phyloP scores from a whole-genome alignment of 2,888 invertebrate species.

The Keiferia lycopersicella region DNA sequence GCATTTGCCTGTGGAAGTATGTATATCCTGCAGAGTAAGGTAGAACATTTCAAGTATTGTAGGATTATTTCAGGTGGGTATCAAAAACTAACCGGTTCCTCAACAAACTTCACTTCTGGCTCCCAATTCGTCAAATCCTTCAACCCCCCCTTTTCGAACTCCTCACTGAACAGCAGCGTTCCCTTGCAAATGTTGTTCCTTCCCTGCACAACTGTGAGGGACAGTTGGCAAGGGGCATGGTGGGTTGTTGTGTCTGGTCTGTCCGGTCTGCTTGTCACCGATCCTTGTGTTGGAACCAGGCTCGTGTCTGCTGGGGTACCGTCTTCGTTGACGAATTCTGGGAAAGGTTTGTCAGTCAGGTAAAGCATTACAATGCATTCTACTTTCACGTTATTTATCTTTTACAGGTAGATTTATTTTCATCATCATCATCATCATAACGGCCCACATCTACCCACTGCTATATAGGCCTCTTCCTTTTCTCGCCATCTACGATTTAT shows the following conservation, averaged over 20 bases:
- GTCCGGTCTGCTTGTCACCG: conserved; percentile 6
- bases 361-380: too few species aligned
- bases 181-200: conserved; percentile 68
- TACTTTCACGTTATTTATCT: too few species aligned
- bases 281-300: conserved; percentile 21
- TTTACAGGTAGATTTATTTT: too few species aligned
- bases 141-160: conserved; percentile 68
- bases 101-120: conserved; percentile 78
- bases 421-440: too few species aligned
- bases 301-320: conserved; percentile 49
- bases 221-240: conserved; percentile 44
- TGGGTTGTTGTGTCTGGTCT: conserved; percentile 30
- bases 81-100: conserved; percentile 83
- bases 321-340: conserved; percentile 64
- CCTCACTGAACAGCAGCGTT: conserved; percentile 82
- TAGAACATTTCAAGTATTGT: too few species aligned
- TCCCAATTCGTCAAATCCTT: conserved; percentile 70
- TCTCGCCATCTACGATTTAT: too few species aligned
- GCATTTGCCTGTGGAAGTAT: too few species aligned
- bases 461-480: too few species aligned
- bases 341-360: conserved; percentile 23
- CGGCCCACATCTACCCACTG: too few species aligned
- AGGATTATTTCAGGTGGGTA: too few species aligned
- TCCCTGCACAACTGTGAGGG: conserved; percentile 54
- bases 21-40: too few species aligned